phyloP scores from a whole-genome alignment of 2,888 invertebrate species.

The Catocala nupta region DNA sequence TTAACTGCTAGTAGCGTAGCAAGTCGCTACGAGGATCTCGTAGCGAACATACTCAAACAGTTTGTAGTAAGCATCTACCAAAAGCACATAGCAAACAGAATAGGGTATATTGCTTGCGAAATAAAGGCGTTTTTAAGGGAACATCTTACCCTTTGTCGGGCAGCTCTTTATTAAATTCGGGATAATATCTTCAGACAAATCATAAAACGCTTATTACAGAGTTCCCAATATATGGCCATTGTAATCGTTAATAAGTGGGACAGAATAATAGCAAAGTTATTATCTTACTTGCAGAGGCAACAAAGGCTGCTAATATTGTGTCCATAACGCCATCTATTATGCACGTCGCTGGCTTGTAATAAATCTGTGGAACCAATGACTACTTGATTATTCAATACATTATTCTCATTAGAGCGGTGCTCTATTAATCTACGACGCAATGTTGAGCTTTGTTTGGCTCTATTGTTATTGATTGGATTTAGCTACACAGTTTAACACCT shows the following conservation, averaged over 20 bases:
- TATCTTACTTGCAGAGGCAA: conserved; percentile 78
- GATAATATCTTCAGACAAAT: neutral
- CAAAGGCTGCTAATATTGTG: conserved; percentile 81
- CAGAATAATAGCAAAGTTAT: conserved; percentile 11
- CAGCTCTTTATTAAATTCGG: neutral
- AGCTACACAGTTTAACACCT: neutral
- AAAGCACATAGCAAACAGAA: conserved; percentile 3
- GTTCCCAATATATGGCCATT: too few species aligned
- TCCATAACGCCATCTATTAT: conserved; percentile 84
- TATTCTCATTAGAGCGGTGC: conserved; percentile 46
- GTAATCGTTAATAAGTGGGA: neutral
- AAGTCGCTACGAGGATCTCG: neutral
- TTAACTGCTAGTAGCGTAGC: neutral
- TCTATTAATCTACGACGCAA: conserved; percentile 40
- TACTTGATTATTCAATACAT: conserved; percentile 48
- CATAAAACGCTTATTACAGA: too few species aligned
- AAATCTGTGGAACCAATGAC: conserved; percentile 67
- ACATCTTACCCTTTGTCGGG: neutral
- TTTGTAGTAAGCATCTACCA: conserved; percentile 4
- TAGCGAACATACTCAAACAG: conserved; percentile 3
- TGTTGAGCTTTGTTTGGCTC: conserved; percentile 11
- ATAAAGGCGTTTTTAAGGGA: neutral
- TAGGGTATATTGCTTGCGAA: conserved; percentile 1
- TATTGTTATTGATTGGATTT: conserved; percentile 1
- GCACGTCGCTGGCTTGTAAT: conserved; percentile 84